Evolutionary conservation across 2,113 vertebrate genomes (phyloP).

Genomic region (Pterophyllum scalare): DNA sequence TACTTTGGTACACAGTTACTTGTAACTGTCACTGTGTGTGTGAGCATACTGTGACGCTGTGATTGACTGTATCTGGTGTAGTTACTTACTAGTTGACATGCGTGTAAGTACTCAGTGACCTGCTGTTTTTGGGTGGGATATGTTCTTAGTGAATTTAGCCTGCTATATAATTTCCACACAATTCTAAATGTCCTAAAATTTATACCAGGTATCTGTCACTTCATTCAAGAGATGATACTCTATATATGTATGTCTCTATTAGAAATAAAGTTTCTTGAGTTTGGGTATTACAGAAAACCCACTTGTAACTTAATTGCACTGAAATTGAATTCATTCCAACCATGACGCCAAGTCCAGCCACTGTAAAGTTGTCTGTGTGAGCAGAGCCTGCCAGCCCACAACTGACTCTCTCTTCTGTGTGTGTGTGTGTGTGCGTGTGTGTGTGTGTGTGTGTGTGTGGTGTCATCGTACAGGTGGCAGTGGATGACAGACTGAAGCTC

Average conservation of each 20-base stretch:
- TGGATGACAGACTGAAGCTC: constrained; percentile 92
- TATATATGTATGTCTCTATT: background rate
- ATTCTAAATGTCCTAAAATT: background rate
- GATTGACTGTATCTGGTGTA: background rate
- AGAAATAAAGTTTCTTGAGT: constrained; percentile 2
- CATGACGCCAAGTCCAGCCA: constrained; percentile 27
- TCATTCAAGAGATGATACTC: background rate
- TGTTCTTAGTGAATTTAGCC: background rate
- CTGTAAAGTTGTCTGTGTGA: constrained; percentile 22
- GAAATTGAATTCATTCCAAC: constrained; percentile 34
- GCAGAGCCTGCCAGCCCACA: background rate
- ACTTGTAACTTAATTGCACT: constrained; percentile 22
- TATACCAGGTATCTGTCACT: background rate
- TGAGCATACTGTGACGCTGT: background rate
- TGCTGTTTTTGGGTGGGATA: background rate
- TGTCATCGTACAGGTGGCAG: constrained; percentile 83
- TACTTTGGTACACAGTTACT: background rate
- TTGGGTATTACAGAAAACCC: constrained; percentile 16
- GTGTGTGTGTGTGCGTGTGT: constrained; percentile 1
- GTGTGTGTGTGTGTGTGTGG: background rate
- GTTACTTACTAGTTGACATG: background rate
- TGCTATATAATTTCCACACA: background rate
- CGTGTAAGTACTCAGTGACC: background rate
- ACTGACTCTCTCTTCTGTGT: constrained; percentile 7
- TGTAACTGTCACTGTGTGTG: background rate